Evolutionary conservation across 2,797 vertebrate species (phyloP).

Genomic region (Crenuchus spilurus): DNA sequence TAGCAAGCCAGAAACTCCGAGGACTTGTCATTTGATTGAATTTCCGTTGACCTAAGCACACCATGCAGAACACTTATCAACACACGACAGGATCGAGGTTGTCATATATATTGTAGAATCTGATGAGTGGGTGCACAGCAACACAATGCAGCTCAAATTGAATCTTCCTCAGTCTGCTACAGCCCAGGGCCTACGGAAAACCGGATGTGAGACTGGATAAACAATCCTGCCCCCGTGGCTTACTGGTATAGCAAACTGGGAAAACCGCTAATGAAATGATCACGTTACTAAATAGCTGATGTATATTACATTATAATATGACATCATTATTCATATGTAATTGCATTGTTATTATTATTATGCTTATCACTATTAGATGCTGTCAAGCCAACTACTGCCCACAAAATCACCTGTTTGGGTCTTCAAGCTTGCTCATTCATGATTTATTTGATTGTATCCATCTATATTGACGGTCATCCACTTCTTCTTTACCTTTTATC

Average conservation of each 20-base stretch:
- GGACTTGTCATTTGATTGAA: constrained; percentile 74
- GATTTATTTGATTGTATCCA: too few relatives aligned
- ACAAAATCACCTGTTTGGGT: too few relatives aligned
- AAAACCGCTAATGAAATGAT: too few relatives aligned
- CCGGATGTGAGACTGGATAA: constrained; percentile 78
- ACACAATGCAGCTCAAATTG: constrained; percentile 77
- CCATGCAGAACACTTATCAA: constrained; percentile 77
- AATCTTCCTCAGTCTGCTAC: constrained; percentile 75
- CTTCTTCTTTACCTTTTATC: too few relatives aligned
- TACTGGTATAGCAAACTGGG: background rate
- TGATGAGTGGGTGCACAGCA: constrained; percentile 72
- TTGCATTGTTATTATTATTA: too few relatives aligned
- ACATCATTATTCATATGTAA: too few relatives aligned
- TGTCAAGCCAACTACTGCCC: too few relatives aligned
- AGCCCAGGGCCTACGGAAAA: constrained; percentile 69
- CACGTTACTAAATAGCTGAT: too few relatives aligned
- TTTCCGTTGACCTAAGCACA: constrained; percentile 75
- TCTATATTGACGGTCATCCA: too few relatives aligned
- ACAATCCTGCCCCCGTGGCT: constrained; percentile 60
- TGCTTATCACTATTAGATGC: too few relatives aligned
- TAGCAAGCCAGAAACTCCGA: constrained; percentile 40
- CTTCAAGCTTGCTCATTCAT: too few relatives aligned
- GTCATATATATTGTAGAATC: constrained; percentile 80
- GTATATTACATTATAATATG: too few relatives aligned
- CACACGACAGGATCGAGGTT: constrained; percentile 77